Percentiles rank a stretch among this genome's conserved stretches.
Conservation (phyloP, 2,113 vertebrate genomes). For the Bungarus multicinctus region DNA sequence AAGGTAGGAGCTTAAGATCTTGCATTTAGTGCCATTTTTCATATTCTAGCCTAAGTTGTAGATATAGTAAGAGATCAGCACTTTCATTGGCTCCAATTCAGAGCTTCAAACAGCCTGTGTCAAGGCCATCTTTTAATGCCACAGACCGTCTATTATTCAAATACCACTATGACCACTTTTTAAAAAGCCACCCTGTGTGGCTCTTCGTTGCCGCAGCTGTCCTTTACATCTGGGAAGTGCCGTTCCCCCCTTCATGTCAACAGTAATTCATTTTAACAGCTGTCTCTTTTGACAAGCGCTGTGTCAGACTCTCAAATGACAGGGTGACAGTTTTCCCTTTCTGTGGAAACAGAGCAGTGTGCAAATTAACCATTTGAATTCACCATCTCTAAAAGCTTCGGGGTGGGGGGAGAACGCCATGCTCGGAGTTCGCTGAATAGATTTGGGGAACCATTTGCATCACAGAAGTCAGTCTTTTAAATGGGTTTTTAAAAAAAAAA, state of each 20-base stretch:
- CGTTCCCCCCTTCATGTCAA: constrained; percentile 70
- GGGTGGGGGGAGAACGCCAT: neutral
- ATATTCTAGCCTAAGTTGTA: constrained; percentile 58
- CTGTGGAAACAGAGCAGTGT: constrained; percentile 67
- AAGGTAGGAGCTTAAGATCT: constrained; percentile 56
- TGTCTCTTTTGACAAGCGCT: constrained; percentile 82
- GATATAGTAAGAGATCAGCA: constrained; percentile 59
- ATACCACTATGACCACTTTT: constrained; percentile 72
- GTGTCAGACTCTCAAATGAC: constrained; percentile 77
- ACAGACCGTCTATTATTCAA: constrained; percentile 68
- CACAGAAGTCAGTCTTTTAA: constrained; percentile 15
- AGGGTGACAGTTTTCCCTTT: constrained; percentile 76
- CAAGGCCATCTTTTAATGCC: constrained; percentile 68
- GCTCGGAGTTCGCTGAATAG: constrained; percentile 35
- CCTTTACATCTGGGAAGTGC: constrained; percentile 79
- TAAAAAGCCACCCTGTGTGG: constrained; percentile 72
- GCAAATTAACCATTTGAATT: constrained; percentile 74
- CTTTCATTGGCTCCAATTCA: constrained; percentile 62
- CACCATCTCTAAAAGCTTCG: constrained; percentile 41
- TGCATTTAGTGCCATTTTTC: constrained; percentile 45
- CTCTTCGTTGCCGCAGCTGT: constrained; percentile 78
- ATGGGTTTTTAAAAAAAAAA: neutral
- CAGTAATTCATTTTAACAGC: constrained; percentile 83
- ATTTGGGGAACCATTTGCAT: constrained; percentile 38
- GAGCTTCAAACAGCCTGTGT: constrained; percentile 61